phyloP scores from a whole-genome alignment of 2,888 invertebrate genomes.

The Cylindroiulus punctatus region DNA sequence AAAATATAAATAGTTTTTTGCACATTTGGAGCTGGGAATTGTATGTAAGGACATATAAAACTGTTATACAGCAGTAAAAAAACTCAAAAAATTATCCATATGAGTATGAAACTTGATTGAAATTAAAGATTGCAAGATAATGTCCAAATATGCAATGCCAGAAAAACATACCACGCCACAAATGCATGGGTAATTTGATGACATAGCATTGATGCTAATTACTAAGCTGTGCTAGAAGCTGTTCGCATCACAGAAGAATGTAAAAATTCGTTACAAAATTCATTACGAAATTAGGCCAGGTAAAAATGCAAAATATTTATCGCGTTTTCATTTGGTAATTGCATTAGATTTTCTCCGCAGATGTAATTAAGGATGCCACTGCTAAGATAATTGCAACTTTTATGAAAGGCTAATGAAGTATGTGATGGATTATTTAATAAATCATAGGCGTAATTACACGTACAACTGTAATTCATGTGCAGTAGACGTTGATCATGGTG shows the following conservation, averaged over 20 bases:
- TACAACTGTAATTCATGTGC: not conserved
- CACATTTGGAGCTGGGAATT: no score
- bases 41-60: no score
- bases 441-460: not conserved
- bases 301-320: constrained; percentile 53
- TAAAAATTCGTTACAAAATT: not conserved
- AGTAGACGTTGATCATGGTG: no score
- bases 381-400: constrained; percentile 16
- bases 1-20: no score
- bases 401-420: constrained; percentile 40
- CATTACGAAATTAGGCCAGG: not conserved
- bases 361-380: not conserved
- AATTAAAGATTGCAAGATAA: no score
- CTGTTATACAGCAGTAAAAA: no score
- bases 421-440: constrained; percentile 20
- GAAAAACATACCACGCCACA: no score
- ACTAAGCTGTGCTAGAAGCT: not conserved
- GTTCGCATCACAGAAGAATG: not conserved
- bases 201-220: not conserved
- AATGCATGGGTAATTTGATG: no score
- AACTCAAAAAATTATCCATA: not conserved
- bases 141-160: no score
- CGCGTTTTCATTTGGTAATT: constrained; percentile 45
- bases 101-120: no score
- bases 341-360: constrained; percentile 17